Percentiles rank a stretch among this genome's conserved stretches.
phyloP scores from a whole-genome alignment of 2,797 vertebrate genomes.

The Rhinoraja longicauda region DNA sequence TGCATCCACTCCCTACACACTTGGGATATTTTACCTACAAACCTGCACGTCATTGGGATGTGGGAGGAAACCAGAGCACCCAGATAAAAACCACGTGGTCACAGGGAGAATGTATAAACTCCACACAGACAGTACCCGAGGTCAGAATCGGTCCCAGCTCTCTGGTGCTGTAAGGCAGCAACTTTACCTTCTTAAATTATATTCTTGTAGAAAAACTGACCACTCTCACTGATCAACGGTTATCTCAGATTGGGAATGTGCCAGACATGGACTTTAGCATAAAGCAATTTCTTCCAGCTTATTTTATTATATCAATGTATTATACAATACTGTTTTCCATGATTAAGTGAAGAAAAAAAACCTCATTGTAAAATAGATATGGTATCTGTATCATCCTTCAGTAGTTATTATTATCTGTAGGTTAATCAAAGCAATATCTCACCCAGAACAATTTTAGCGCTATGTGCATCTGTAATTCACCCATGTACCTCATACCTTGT shows the following conservation, averaged over 20 bases:
- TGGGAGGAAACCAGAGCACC: too few relatives aligned
- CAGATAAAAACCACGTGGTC: too few relatives aligned
- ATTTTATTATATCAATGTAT: not conserved
- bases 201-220: not conserved
- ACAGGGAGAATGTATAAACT: too few relatives aligned
- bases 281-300: not conserved
- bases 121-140: too few relatives aligned
- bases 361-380: conserved; percentile 17
- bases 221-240: not conserved
- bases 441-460: not conserved
- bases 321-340: conserved; percentile 25
- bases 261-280: not conserved
- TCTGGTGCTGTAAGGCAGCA: too few relatives aligned
- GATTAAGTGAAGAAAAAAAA: not conserved
- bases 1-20: too few relatives aligned
- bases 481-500: not conserved
- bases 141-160: too few relatives aligned
- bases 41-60: too few relatives aligned
- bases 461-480: conserved; percentile 3
- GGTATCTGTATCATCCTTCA: not conserved
- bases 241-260: not conserved
- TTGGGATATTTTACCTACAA: too few relatives aligned
- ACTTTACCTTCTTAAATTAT: not conserved
- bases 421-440: conserved; percentile 27
- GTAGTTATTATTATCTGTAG: not conserved